These are phyloP conservation scores for Smutsia gigantea DNA, from an alignment of 2,797 vertebrate species.

Conservation along the genomic window DNA sequence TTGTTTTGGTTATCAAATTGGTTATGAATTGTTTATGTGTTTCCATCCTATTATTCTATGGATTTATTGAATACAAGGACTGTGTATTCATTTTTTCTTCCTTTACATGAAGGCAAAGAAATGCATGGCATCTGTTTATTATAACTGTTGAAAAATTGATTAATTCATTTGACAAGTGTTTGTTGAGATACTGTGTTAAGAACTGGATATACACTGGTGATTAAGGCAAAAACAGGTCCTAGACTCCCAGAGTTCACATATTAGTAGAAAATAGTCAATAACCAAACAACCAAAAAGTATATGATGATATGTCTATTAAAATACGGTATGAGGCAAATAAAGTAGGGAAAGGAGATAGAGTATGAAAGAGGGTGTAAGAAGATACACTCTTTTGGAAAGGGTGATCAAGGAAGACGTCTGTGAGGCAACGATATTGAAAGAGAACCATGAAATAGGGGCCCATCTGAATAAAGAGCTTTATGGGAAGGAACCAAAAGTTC, in stretches of 20 bases:
- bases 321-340: not conserved
- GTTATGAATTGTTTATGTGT: not conserved
- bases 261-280: not conserved
- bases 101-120: not conserved
- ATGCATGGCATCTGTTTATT: not conserved
- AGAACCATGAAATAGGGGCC: not conserved
- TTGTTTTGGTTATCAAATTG: not conserved
- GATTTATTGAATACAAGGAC: not conserved
- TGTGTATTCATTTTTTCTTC: not conserved
- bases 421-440: not conserved
- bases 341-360: not conserved
- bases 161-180: not conserved
- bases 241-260: not conserved
- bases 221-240: not conserved
- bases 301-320: not conserved
- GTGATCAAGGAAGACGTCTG: not conserved
- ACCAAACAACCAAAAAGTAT: not conserved
- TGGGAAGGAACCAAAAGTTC: not conserved
- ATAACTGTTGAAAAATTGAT: not conserved
- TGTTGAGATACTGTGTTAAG: not conserved
- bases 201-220: not conserved
- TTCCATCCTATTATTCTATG: not conserved
- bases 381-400: not conserved
- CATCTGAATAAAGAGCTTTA: not conserved
- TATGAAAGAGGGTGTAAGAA: not conserved